A percentile compares a stretch with the other conserved stretches of the same genome.
These are phyloP conservation scores for Notiomystis cincta DNA, from an alignment of 2,113 vertebrate species.

Conservation along the genomic window DNA sequence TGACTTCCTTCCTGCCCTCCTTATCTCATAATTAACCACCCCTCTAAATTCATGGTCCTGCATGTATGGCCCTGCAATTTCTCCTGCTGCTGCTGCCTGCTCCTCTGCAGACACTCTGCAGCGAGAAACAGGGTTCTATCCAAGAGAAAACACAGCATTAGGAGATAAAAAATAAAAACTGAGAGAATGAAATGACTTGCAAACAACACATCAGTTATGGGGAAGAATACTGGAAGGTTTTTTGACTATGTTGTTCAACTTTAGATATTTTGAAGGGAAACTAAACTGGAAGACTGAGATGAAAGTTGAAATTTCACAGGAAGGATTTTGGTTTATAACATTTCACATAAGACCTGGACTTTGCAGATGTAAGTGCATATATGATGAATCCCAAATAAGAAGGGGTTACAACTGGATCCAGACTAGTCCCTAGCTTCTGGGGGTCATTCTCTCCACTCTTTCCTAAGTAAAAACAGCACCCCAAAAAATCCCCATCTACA, in stretches of 20 bases:
- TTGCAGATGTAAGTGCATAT: fast-evolving
- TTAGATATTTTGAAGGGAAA: not conserved
- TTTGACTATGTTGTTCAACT: not conserved
- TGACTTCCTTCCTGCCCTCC: not conserved
- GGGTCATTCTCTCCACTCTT: not conserved
- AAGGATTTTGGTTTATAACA: not conserved
- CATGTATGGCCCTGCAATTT: not conserved
- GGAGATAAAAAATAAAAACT: not conserved
- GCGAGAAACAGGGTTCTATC: not conserved
- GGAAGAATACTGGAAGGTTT: not conserved
- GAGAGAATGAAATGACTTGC: not conserved
- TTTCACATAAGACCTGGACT: not conserved
- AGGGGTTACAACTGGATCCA: not conserved
- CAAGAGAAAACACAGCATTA: not conserved
- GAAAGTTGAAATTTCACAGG: not conserved
- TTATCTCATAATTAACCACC: not conserved
- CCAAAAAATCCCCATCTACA: not conserved
- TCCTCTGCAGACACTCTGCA: not conserved
- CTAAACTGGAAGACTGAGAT: not conserved
- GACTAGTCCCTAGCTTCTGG: not conserved
- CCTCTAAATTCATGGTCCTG: not conserved
- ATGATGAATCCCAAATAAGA: not conserved
- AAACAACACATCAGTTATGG: not conserved
- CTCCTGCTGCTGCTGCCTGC: not conserved
- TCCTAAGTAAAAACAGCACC: not conserved